Base-by-base conservation (phyloP, 2,797 vertebrate genomes). In the Paedocypris micromegethes region DNA sequence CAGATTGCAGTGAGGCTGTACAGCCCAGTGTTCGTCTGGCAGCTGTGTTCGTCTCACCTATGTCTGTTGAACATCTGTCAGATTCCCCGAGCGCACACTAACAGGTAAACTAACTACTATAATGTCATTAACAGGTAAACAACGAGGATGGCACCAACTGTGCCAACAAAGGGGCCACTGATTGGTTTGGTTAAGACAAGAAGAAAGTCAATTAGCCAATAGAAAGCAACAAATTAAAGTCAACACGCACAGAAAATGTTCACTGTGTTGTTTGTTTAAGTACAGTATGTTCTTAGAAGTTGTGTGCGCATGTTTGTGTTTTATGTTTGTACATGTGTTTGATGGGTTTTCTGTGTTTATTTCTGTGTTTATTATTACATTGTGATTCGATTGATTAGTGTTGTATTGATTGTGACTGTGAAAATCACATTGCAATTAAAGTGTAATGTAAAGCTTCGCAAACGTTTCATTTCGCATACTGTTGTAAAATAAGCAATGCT, bases 11-110 rank as follows among this genome's bases (percentile, higher is more conserved):
- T 9, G 61, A 5, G 6, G 23, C 23, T 23, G 23, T 23, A 23
- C 23, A 23, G 23, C 23, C 23, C 23, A 23, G n/a, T 53, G 8
- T 53, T n/a, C 2, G 51, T 53, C 38, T 53, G 38, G 38, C 9
- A 3, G 7, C 9, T 23, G 23, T 23, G 23, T 23, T 23, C 1
- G 23, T 57, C 64, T 55, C 52, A 64, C 52, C 62, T 70, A 57
- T 49, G 53, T 37, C 62, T 54, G 66, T 56, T 54, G 54, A 62
- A 70, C 72, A 74, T 70, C 67, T 74, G 72, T 41, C 58, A 42
- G 41, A 40, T 48, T 54, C 72, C 56, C 57, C 50, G 61, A 6
- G 50, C 61, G 57, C 57, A 5, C 23, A 23, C 23, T 23, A 23
- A 23, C 23, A 23, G 23, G 23, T 23, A 23, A 23, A 2, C 3